Evolutionary conservation across 1,140 invertebrate species (phyloP).

Genomic region (Charaxes varanes): DNA sequence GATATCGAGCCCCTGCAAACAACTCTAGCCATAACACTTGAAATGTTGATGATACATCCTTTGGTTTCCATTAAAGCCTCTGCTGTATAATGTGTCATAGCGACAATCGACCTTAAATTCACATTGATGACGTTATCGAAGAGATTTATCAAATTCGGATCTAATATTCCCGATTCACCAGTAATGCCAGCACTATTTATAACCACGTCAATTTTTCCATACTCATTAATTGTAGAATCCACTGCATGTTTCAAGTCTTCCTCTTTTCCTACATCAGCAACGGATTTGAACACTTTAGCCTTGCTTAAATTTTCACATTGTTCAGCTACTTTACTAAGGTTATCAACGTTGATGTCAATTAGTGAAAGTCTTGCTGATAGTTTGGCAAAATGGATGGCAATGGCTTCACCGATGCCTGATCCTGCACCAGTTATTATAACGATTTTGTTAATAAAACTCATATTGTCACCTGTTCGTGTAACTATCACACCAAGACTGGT

Average conservation of each 20-base stretch:
- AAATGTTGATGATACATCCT: slow-evolving; percentile 13
- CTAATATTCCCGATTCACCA: not conserved
- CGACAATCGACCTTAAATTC: slow-evolving; percentile 7
- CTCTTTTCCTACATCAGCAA: slow-evolving; percentile 2
- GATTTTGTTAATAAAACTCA: slow-evolving; percentile 11
- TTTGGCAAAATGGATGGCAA: slow-evolving; percentile 5
- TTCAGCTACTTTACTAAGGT: slow-evolving; percentile 4
- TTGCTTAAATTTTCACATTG: slow-evolving; percentile 5
- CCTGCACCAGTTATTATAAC: slow-evolving; percentile 9
- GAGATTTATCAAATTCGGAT: slow-evolving; percentile 1
- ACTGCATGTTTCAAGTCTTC: slow-evolving; percentile 5
- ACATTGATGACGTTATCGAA: slow-evolving; percentile 8
- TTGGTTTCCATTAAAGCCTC: slow-evolving; percentile 10
- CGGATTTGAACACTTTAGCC: slow-evolving; percentile 1
- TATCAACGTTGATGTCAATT: slow-evolving; percentile 7
- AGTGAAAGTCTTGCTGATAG: slow-evolving; percentile 7
- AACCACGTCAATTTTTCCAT: slow-evolving; percentile 8
- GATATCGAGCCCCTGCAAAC: slow-evolving; percentile 1
- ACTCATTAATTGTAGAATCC: slow-evolving; percentile 1
- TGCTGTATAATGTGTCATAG: slow-evolving; percentile 3
- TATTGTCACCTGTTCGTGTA: too few species aligned
- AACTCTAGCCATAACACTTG: slow-evolving; percentile 9
- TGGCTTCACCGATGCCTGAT: slow-evolving; percentile 9
- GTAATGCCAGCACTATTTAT: slow-evolving; percentile 10
- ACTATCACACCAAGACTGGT: too few species aligned